Evolutionary conservation across 2,888 invertebrate species (phyloP).

Genomic region (Yponomeuta evonymella): DNA sequence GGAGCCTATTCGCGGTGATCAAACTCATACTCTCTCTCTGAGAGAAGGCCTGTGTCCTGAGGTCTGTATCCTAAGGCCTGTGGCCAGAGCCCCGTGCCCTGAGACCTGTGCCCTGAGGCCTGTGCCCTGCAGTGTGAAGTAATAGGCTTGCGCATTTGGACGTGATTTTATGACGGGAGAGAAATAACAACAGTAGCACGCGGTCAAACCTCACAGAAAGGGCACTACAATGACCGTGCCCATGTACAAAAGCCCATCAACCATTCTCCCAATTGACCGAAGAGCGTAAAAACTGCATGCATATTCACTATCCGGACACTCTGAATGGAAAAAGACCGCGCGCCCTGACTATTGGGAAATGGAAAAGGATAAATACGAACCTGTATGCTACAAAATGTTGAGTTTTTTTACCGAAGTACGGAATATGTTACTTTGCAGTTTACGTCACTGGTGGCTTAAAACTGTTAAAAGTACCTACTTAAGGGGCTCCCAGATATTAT

Average conservation of each 20-base stretch:
- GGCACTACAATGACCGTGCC: neutral
- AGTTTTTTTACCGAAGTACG: too few species aligned
- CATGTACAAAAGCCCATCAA: neutral
- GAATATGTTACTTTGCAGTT: neutral
- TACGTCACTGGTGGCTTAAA: neutral
- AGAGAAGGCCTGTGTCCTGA: too few species aligned
- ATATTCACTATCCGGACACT: neutral
- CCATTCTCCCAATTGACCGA: constrained; percentile 1
- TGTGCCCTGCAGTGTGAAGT: too few species aligned
- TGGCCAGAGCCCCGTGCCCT: too few species aligned
- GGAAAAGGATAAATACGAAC: neutral
- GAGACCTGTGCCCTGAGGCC: too few species aligned
- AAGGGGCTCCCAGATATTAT: too few species aligned
- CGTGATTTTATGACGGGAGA: neutral
- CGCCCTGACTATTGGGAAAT: neutral
- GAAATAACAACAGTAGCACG: neutral
- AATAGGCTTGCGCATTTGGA: too few species aligned
- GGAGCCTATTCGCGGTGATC: too few species aligned
- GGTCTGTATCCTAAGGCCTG: too few species aligned
- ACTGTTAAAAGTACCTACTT: too few species aligned
- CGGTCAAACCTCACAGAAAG: too few species aligned
- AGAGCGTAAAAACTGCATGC: neutral
- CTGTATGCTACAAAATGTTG: neutral
- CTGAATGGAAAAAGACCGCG: neutral
- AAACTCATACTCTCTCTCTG: too few species aligned